These are phyloP conservation scores for Brachionus manjavacas DNA, from an alignment of 1,140 invertebrate species.

Conservation along the genomic window DNA sequence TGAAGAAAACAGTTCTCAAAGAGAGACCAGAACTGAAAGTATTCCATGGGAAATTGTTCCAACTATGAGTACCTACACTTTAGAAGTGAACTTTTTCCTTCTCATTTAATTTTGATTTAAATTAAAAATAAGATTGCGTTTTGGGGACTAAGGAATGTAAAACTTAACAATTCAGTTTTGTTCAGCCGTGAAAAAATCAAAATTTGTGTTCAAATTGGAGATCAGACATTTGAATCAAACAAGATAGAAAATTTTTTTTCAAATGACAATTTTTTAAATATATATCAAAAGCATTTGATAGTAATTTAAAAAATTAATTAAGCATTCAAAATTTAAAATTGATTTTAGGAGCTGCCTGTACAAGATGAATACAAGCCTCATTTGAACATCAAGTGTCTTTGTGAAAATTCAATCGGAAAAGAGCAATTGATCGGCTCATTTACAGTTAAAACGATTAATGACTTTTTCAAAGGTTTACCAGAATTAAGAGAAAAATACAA, in stretches of 20 bases:
- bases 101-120: neutral
- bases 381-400: slow-evolving; percentile 34
- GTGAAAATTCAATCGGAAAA: slow-evolving; percentile 40
- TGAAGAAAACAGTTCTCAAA: neutral
- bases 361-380: slow-evolving; percentile 35
- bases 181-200: slow-evolving; percentile 10
- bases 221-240: slow-evolving; percentile 6
- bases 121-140: neutral
- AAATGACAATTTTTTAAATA: slow-evolving; percentile 23
- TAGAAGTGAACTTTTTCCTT: neutral
- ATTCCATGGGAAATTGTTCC: slow-evolving; percentile 30
- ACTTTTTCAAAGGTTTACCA: neutral
- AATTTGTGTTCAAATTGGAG: slow-evolving; percentile 28
- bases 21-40: neutral
- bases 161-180: neutral
- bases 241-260: slow-evolving; percentile 17
- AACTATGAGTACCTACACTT: slow-evolving; percentile 15
- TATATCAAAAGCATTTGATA: neutral
- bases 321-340: neutral
- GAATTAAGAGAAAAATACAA: slow-evolving; percentile 11
- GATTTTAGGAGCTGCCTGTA: neutral
- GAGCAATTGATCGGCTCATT: slow-evolving; percentile 17
- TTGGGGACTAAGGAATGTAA: slow-evolving; percentile 14
- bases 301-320: neutral
- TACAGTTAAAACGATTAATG: slow-evolving; percentile 25